phyloP scores from a whole-genome alignment of 2,113 vertebrate species.

The Marmota monax region DNA sequence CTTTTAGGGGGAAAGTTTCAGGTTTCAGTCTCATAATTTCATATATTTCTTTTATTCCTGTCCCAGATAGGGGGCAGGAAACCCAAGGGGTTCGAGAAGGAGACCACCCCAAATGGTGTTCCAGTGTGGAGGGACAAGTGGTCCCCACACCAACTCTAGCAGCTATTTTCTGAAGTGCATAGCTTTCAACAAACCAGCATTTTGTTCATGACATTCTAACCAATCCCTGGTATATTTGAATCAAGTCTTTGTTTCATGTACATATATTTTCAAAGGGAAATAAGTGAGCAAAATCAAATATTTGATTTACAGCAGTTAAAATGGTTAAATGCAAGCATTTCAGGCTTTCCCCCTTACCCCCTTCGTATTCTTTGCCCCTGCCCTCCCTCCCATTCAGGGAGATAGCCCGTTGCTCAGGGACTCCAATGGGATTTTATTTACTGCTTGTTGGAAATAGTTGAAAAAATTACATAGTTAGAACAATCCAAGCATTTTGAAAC shows the following conservation, averaged over 20 bases:
- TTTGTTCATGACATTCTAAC: constrained; percentile 28
- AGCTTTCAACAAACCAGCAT: constrained; percentile 28
- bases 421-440: constrained; percentile 66
- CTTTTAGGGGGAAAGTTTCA: background rate
- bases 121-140: background rate
- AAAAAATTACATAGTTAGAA: constrained; percentile 43
- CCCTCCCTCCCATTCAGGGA: background rate
- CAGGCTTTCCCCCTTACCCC: background rate
- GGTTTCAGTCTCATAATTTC: background rate
- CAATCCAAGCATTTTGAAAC: constrained; percentile 77
- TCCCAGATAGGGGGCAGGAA: background rate
- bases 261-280: constrained; percentile 75
- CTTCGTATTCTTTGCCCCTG: background rate
- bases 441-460: constrained; percentile 74
- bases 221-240: constrained; percentile 45
- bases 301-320: constrained; percentile 70
- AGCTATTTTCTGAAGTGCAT: constrained; percentile 6
- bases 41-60: background rate
- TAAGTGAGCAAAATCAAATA: constrained; percentile 71
- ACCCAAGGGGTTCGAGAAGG: background rate
- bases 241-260: constrained; percentile 66
- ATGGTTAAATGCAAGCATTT: constrained; percentile 57
- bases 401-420: constrained; percentile 31
- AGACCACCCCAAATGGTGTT: background rate
- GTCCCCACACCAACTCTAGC: background rate